These are phyloP conservation scores for Macaria liturata DNA, from an alignment of 2,888 invertebrate genomes.

Conservation along the genomic window DNA sequence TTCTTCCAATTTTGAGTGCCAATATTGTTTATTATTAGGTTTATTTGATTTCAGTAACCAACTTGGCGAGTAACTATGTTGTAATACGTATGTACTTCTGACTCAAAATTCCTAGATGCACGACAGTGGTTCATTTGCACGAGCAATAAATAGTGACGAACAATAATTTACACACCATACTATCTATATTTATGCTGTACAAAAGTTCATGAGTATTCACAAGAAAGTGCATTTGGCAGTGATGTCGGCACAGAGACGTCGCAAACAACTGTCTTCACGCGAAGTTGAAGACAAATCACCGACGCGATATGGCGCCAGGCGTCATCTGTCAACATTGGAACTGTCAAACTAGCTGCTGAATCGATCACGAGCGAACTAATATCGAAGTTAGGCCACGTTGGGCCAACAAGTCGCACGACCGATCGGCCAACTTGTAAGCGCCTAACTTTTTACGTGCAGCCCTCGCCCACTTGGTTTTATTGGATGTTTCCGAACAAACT, in stretches of 20 bases:
- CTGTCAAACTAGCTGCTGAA: conserved; percentile 77
- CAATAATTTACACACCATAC: too few species aligned
- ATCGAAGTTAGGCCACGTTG: conserved; percentile 73
- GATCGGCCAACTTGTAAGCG: conserved; percentile 43
- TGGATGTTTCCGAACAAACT: conserved; percentile 72
- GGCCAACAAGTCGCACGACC: conserved; percentile 55
- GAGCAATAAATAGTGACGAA: too few species aligned
- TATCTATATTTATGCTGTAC: too few species aligned
- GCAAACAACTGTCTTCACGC: conserved; percentile 52
- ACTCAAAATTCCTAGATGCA: too few species aligned
- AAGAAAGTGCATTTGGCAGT: conserved; percentile 29
- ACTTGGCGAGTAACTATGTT: too few species aligned
- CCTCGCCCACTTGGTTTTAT: conserved; percentile 64
- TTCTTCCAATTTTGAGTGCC: too few species aligned
- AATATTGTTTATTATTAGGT: too few species aligned
- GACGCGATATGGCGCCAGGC: conserved; percentile 68
- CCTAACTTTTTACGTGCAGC: conserved; percentile 65
- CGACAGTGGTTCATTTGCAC: too few species aligned
- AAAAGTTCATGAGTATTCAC: too few species aligned
- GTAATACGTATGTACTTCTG: too few species aligned
- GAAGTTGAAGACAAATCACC: conserved; percentile 77
- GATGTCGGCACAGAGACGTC: conserved; percentile 25
- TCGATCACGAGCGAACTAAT: conserved; percentile 81
- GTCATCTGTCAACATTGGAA: conserved; percentile 80
- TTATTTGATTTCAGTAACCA: too few species aligned